Evolutionary conservation across 2,888 invertebrate species (phyloP).

Genomic region (Conistra vaccinii): DNA sequence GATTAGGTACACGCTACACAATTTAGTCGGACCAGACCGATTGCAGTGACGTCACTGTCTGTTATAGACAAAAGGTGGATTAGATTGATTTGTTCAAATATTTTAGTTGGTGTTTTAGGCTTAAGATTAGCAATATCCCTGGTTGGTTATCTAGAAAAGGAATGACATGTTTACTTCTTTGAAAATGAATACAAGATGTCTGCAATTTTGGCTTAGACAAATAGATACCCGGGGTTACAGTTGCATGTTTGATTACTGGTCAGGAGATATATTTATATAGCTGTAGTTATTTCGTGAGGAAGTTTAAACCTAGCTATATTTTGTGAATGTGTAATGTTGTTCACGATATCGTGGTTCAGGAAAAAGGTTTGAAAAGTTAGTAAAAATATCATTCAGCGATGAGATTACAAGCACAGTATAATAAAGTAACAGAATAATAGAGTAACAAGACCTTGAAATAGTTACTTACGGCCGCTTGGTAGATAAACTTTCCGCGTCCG

Average conservation of each 20-base stretch:
- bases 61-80: not conserved
- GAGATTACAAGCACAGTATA: not conserved
- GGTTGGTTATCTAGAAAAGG: not conserved
- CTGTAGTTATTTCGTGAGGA: not conserved
- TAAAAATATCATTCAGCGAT: not conserved
- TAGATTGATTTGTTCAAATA: constrained; percentile 15
- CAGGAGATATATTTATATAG: not conserved
- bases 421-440: too few relatives aligned
- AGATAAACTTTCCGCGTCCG: too few relatives aligned
- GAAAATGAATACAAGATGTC: not conserved
- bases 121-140: not conserved
- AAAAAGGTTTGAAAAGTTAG: not conserved
- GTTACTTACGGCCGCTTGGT: too few relatives aligned
- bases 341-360: not conserved
- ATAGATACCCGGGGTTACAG: not conserved
- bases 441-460: too few relatives aligned
- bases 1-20: constrained; percentile 30
- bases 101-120: not conserved
- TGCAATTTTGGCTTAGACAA: not conserved
- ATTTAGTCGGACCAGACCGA: constrained; percentile 20
- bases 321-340: not conserved
- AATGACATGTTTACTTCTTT: not conserved
- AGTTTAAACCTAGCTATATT: not conserved
- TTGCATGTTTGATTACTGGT: not conserved
- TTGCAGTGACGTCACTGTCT: constrained; percentile 26